A percentile compares a stretch with the other conserved stretches of the same genome.
Conservation (phyloP, 2,888 invertebrate genomes). For the Cyrtodaria siliqua region DNA sequence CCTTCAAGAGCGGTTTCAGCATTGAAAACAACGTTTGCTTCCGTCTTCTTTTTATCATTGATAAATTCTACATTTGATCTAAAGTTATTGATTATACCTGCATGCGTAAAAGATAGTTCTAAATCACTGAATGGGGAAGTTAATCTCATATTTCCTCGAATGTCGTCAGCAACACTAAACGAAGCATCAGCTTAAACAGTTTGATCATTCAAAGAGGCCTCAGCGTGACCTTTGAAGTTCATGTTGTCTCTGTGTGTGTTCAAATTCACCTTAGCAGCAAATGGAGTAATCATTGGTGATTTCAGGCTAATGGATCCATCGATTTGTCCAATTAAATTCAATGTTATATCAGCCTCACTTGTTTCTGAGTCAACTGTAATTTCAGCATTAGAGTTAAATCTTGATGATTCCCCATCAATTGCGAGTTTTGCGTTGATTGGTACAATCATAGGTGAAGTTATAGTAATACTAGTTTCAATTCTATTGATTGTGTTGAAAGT, state of each 20-base stretch:
- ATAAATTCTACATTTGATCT: slow-evolving; percentile 24
- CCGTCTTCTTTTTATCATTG: slow-evolving; percentile 33
- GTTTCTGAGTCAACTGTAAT: too few relatives aligned
- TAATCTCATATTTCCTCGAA: not conserved
- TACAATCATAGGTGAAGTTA: slow-evolving; percentile 3
- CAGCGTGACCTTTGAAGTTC: slow-evolving; percentile 32
- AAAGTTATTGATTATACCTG: slow-evolving; percentile 19
- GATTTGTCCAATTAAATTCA: too few relatives aligned
- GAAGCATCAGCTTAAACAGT: slow-evolving; percentile 55
- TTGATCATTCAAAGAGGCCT: slow-evolving; percentile 23
- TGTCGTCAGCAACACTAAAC: slow-evolving; percentile 11
- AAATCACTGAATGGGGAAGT: not conserved
- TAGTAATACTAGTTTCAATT: not conserved
- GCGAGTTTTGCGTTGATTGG: slow-evolving; percentile 8
- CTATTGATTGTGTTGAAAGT: not conserved
- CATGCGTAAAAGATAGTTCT: not conserved
- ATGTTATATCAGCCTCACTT: too few relatives aligned
- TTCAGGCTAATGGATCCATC: too few relatives aligned
- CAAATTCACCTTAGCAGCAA: too few relatives aligned
- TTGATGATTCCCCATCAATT: too few relatives aligned
- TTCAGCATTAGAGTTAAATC: too few relatives aligned
- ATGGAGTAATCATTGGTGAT: too few relatives aligned
- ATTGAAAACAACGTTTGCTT: slow-evolving; percentile 48
- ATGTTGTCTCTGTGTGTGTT: too few relatives aligned
- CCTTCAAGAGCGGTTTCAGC: slow-evolving; percentile 16